Evolutionary conservation across 2,888 invertebrate genomes (phyloP), one percentile per base, ranked within the genome.

Genomic region (Cylloceria caligata): DNA sequence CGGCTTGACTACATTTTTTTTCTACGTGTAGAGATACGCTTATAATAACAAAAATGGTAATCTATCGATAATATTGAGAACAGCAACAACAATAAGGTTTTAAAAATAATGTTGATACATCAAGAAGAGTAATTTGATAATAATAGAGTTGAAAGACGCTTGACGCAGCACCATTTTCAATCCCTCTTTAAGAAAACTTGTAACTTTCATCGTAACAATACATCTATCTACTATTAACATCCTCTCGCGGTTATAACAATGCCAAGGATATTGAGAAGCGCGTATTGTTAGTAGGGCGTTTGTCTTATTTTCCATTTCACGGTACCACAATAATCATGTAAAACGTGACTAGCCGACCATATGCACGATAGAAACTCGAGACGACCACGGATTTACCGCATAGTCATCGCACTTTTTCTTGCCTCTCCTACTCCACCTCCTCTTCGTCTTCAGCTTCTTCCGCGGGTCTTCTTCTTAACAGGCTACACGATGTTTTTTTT

Each of bases 351-450:
- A 3, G 2, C 6, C 24, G 16, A 19, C 27, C 9, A 71, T 16
- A n/a, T 42, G 71, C 42, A 13, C 55, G 11, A 0, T 57, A 57
- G 57, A 71, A 71, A 71, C 19, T 57, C 57, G 71, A 71, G 19
- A 13, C 13, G 42, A 39, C 11, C 27, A 36, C 55, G 19, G 30
- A 13, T 42, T 30, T 27, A 30, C 16, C 16, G 57, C 52, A n/a
- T 39, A 13, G 21, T 21, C n/a, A n/a, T n/a, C n/a, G n/a, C n/a
- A 19, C 34, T 68, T 21, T 13, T 4, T 34, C 21, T 27, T 34
- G 19, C 13, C n/a, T 27, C 7, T 2, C 13, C 1, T 39, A 24
- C 6, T n/a, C 3, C 1, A 2, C 19, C 34, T 57, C n/a, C 13
- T 49, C 3, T 34, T 36, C 5, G 5, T 71, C 30, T 47, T 34